Evolutionary conservation across 2,797 vertebrate genomes (phyloP), one percentile per base, ranked within the genome.

Genomic region (Neostethus bicornis): DNA sequence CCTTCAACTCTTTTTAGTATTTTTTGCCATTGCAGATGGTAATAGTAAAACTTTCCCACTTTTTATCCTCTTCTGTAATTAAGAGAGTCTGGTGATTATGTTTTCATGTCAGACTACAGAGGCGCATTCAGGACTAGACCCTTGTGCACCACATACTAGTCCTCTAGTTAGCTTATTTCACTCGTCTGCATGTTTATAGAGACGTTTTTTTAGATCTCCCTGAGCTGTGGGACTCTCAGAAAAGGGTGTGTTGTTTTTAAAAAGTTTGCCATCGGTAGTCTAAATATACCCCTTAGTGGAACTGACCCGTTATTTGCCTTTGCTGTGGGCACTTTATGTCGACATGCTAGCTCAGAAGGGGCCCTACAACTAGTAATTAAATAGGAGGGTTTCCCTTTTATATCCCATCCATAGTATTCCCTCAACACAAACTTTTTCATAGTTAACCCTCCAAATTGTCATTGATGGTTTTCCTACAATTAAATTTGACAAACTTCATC

Each of bases 241-340:
- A 70, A 83, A 80, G 87, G 81, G 85, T 34, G 86, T 91, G 87
- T 88, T 86, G 77, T 89, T 87, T 89, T 87, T 84, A 73, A 83
- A 86, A 85, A 83, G 77, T 77, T 81, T 63, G 76, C 86, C 82
- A 84, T 87, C 81, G 57, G 66, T 69, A 51, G 74, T 84, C 86
- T 92, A 93, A 93, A 90, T 92, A 92, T 90, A 93, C 78, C 81
- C 83, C 88, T 90, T 88, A 85, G 87, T 84, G 83, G 84, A 87
- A 85, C 87, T 92, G 92, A 91, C 90, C 91, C 87, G 75, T 90
- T 77, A 88, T 91, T 89, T 90, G 83, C 81, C 88, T 92, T 91
- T 92, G 79, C 85, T 92, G 91, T 91, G 92, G 92, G 86, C 87
- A 80, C 75, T 86, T 84, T 85, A 86, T 80, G 80, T 87, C 66